Conservation (phyloP, 2,888 invertebrate species). For the Abrostola tripartita region DNA sequence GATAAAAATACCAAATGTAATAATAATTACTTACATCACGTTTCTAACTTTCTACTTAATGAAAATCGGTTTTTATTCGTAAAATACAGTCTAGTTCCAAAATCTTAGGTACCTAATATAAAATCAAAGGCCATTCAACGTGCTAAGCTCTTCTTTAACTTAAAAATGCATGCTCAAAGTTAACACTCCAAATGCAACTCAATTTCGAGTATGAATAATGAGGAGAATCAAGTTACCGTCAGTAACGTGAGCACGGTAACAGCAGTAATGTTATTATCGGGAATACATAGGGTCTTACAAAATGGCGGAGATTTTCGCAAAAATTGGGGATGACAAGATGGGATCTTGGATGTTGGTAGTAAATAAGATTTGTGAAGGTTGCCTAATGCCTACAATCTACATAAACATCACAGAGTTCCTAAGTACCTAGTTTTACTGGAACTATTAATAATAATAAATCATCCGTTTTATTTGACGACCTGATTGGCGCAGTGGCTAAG, state of each 20-base stretch:
- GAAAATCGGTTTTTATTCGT: too few relatives aligned
- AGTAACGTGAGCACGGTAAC: conserved; percentile 39
- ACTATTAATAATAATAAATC: too few relatives aligned
- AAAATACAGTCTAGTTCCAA: background rate
- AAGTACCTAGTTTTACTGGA: too few relatives aligned
- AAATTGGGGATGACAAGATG: conserved; percentile 40
- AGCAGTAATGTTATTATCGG: conserved; percentile 53
- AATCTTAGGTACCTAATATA: background rate
- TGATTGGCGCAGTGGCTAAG: too few relatives aligned
- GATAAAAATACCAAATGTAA: too few relatives aligned
- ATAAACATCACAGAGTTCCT: background rate
- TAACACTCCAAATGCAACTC: conserved; percentile 31
- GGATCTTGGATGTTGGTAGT: conserved; percentile 27
- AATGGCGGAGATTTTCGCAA: conserved; percentile 41
- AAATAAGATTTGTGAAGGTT: conserved; percentile 35
- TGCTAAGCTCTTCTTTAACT: background rate
- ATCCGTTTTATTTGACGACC: too few relatives aligned
- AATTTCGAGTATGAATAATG: conserved; percentile 42
- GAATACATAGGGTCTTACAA: conserved; percentile 45
- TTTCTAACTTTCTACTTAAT: too few relatives aligned
- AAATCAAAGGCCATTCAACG: background rate
- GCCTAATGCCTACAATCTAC: background rate
- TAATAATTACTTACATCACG: too few relatives aligned
- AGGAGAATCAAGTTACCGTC: conserved; percentile 39
- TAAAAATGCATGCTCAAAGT: conserved; percentile 19